phyloP scores from a whole-genome alignment of 2,888 invertebrate species.

The Beris chalybata region DNA sequence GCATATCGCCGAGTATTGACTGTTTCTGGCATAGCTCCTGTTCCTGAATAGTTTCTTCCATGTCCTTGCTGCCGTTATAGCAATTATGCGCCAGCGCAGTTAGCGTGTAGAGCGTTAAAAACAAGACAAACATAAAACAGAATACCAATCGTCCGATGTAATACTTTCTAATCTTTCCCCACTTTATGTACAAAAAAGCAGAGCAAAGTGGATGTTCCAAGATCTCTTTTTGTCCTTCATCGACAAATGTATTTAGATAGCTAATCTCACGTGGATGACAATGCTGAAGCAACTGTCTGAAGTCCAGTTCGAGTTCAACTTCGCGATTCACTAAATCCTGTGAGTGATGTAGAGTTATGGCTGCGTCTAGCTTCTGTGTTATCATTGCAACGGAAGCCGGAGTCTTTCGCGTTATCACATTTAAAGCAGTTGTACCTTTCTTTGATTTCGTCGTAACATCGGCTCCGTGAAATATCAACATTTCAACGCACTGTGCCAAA shows the following conservation, averaged over 20 bases:
- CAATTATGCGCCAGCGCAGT: constrained; percentile 83
- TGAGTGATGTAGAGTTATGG: constrained; percentile 76
- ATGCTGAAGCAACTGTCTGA: constrained; percentile 78
- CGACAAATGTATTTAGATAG: constrained; percentile 83
- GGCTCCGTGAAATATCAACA: constrained; percentile 80
- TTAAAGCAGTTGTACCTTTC: constrained; percentile 82
- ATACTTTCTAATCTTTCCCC: constrained; percentile 88
- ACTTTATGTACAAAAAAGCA: constrained; percentile 83
- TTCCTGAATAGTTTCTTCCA: constrained; percentile 71
- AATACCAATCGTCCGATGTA: constrained; percentile 78
- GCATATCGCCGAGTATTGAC: constrained; percentile 73
- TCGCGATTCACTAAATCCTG: constrained; percentile 77
- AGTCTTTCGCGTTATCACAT: constrained; percentile 83
- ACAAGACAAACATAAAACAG: constrained; percentile 77
- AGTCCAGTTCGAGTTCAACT: constrained; percentile 79
- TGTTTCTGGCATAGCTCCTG: constrained; percentile 77
- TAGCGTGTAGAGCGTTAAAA: constrained; percentile 78
- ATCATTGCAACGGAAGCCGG: constrained; percentile 83
- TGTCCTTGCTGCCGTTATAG: constrained; percentile 78
- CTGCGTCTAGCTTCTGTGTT: constrained; percentile 77
- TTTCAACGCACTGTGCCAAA: constrained; percentile 80
- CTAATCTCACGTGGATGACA: constrained; percentile 83
- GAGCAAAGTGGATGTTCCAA: constrained; percentile 84
- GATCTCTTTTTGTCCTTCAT: constrained; percentile 86
- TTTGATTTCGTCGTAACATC: constrained; percentile 88